Percentiles rank a stretch among this genome's conserved stretches.
These are phyloP conservation scores for Orthonyx spaldingii DNA, from an alignment of 2,113 vertebrate genomes.

Conservation along the genomic window DNA sequence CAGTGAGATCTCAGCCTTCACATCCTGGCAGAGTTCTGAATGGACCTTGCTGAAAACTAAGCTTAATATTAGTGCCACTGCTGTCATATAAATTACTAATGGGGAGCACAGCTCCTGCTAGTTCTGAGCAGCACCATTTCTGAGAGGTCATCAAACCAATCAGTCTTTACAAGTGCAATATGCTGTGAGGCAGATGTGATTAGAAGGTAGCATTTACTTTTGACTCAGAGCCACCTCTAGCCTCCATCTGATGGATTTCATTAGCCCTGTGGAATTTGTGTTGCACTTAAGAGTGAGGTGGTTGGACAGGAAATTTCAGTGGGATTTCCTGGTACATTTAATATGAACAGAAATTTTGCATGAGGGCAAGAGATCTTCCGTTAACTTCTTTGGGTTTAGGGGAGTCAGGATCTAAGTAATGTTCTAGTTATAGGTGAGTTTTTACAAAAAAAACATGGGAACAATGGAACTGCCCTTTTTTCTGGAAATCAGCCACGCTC, in stretches of 20 bases:
- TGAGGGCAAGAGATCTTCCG: neutral
- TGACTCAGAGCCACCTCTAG: neutral
- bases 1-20: neutral
- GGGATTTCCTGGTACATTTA: neutral
- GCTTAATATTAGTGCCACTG: neutral
- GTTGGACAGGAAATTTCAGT: neutral
- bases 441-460: neutral
- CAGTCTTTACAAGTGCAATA: neutral
- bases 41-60: neutral
- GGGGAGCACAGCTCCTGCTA: slow-evolving; percentile 24
- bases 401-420: neutral
- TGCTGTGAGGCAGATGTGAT: neutral
- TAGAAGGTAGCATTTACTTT: neutral
- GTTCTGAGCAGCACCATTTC: neutral
- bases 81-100: neutral
- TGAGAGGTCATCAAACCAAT: neutral
- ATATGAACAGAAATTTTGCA: neutral
- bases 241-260: neutral
- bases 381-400: neutral
- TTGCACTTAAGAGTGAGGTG: neutral
- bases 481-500: neutral
- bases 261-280: neutral
- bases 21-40: neutral
- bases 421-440: neutral
- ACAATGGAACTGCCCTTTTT: neutral